Evolutionary conservation across 2,888 invertebrate species (phyloP), one percentile per base, ranked within the genome.

Genomic region (Aproaerema taeniolella): DNA sequence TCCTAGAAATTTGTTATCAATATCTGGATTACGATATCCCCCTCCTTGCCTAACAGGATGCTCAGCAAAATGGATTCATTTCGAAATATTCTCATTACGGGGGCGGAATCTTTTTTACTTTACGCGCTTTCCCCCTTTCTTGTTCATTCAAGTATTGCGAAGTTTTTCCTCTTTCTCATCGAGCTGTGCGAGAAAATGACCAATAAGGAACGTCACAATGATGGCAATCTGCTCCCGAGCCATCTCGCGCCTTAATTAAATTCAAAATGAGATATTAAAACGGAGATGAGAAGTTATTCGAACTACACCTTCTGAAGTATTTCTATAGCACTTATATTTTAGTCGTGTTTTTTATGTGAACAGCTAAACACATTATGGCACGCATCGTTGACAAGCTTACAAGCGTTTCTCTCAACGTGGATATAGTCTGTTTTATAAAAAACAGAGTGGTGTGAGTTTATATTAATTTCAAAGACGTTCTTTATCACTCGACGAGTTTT

Each of bases 11-110:
- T 54, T 56, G 55, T 54, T 62, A 54, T 59, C 64, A 58, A 66
- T 70, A 67, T 62, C 65, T 50, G 54, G 58, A 66, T 67, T 64
- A 67, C 67, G 64, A 55, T 52, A 55, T 49, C 52, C 51, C 49
- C 67, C 54, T 60, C 58, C 56, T 55, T 32, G 52, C 52, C 52
- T 55, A 59, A 65, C 65, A 58, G 63, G 67, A 61, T 62, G 58
- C 53, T 61, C 59, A 51, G 54, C 53, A 52, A 63, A 71, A 70
- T 57, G 55, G 57, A 55, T 64, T 61, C 66, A 61, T 73, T 67
- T 52, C 62, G 61, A 71, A 78, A 75, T 77, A 70, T 70, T 74
- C 75, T 76, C 73, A 77, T 80, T 79, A 77, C 72, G 69, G 64
- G 58, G 66, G 67, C 53, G 65, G 67, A 70, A 73, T 72, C 68